A percentile compares a stretch with the other conserved stretches of the same genome.
phyloP scores from a whole-genome alignment of 2,888 invertebrate species.

The Hirtodrosophila confusa region DNA sequence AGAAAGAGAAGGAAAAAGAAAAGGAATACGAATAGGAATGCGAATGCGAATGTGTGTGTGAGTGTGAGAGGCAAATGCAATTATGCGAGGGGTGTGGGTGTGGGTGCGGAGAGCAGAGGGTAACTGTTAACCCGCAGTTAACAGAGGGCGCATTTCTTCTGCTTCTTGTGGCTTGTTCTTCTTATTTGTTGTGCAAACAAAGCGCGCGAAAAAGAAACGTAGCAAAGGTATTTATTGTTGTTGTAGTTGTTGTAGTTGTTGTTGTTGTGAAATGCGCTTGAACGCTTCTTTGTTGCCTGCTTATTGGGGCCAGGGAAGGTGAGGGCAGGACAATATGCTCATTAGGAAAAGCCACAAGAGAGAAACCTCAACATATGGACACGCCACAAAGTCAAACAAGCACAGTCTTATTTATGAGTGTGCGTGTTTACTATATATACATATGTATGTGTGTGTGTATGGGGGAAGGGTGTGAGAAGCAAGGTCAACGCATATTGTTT shows the following conservation, averaged over 20 bases:
- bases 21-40: constrained; percentile 15
- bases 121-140: constrained; percentile 30
- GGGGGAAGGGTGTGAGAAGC: constrained; percentile 44
- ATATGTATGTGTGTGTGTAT: constrained; percentile 1
- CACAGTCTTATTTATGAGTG: constrained; percentile 3
- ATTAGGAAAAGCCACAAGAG: constrained; percentile 40
- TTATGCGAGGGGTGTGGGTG: constrained; percentile 24
- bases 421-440: constrained; percentile 1
- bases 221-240: constrained; percentile 18
- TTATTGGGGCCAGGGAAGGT: constrained; percentile 44
- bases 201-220: constrained; percentile 19
- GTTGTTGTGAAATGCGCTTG: constrained; percentile 7
- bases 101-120: not conserved
- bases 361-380: constrained; percentile 39
- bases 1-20: not conserved
- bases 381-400: constrained; percentile 32
- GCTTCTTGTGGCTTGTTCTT: not conserved
- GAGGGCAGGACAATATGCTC: constrained; percentile 18
- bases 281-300: constrained; percentile 40
- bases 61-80: constrained; percentile 59
- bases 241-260: constrained; percentile 12
- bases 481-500: constrained; percentile 80
- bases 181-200: constrained; percentile 36
- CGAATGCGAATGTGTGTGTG: too few species aligned
- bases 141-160: constrained; percentile 10